Evolutionary conservation across 2,113 vertebrate genomes (phyloP).

Genomic region (Xyliphius kryptos): DNA sequence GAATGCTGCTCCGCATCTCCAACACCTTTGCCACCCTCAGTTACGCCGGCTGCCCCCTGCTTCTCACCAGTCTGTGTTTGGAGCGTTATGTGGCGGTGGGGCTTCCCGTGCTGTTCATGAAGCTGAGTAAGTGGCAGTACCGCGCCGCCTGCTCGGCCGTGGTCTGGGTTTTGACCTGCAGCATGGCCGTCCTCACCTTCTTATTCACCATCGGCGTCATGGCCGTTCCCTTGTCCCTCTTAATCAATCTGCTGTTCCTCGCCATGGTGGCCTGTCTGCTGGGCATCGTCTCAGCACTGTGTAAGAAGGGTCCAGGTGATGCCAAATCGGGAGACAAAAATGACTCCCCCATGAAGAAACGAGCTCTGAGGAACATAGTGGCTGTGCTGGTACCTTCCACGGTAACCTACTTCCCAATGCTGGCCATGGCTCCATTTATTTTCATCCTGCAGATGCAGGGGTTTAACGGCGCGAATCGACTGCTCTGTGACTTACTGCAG

Average conservation of each 20-base stretch:
- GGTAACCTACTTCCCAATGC: slow-evolving; percentile 41
- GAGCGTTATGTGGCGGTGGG: slow-evolving; percentile 50
- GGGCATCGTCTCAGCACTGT: slow-evolving; percentile 38
- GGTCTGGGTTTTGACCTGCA: slow-evolving; percentile 47
- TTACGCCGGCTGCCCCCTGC: slow-evolving; percentile 50
- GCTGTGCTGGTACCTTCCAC: slow-evolving; percentile 42
- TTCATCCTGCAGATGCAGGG: neutral
- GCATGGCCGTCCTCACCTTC: slow-evolving; percentile 13
- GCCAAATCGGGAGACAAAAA: slow-evolving; percentile 1
- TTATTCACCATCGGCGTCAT: neutral
- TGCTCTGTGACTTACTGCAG: neutral
- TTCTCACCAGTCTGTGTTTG: slow-evolving; percentile 56
- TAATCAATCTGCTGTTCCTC: slow-evolving; percentile 44
- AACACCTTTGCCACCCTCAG: slow-evolving; percentile 33
- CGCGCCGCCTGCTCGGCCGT: slow-evolving; percentile 29
- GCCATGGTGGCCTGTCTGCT: slow-evolving; percentile 46
- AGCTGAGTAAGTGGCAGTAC: slow-evolving; percentile 39
- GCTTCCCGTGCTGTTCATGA: slow-evolving; percentile 47
- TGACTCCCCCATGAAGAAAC: slow-evolving; percentile 42
- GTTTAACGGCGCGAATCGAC: fast-evolving
- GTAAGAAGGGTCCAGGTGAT: slow-evolving; percentile 43
- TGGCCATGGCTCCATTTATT: slow-evolving; percentile 22
- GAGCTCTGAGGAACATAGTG: slow-evolving; percentile 47
- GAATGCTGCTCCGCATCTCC: neutral
- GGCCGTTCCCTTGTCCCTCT: slow-evolving; percentile 1